Base-by-base conservation (phyloP, 2,797 vertebrate species). In the Sebastiscus albofasciatus region DNA sequence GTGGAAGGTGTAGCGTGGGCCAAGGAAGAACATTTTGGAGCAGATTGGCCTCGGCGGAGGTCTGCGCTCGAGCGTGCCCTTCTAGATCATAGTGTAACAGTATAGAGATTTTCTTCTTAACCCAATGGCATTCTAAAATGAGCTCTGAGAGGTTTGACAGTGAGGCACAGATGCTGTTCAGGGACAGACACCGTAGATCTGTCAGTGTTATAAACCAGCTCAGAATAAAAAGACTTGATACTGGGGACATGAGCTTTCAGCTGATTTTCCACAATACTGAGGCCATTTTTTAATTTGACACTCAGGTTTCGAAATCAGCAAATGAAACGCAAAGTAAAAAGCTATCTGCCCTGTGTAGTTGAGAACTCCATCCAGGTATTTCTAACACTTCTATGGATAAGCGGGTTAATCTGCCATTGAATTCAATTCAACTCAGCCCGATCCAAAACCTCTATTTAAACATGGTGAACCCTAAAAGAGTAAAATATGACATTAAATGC, bases 251-350 rank as follows among this genome's bases (percentile, higher is more conserved):
- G 11, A 42, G 80, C 64, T 42, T 67, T 54, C 39, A 33, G 24
- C 22, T n/a, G 24, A 66, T 59, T 49, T 39, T 49, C 55, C 27
- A 34, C 64, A 62, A 67, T 22, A 61, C 33, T 31, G 58, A 75
- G 62, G 20, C 18, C 12, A 58, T 69, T 67, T 82, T n/a, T 52
- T 18, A 4, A 5, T 79, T n/a, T 75, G 73, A 81, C 65, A 66
- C 27, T 42, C 9, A n/a, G 22, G 14, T 71, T 66, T 77, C 75
- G 36, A 75, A 78, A 67, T 56, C 56, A 71, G 72, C 27, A 73
- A 80, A 81, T 75, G 56, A 75, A 84, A 82, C 46, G 61, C 2
- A 80, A 73, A 80, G 70, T 72, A 79, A 67, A 90, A 75, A 81
- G 59, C 61, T 54, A 27, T 81, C 52, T 82, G 52, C 75, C 60